Evolutionary conservation across 2,888 invertebrate genomes (phyloP).

Genomic region (Tillus elongatus): DNA sequence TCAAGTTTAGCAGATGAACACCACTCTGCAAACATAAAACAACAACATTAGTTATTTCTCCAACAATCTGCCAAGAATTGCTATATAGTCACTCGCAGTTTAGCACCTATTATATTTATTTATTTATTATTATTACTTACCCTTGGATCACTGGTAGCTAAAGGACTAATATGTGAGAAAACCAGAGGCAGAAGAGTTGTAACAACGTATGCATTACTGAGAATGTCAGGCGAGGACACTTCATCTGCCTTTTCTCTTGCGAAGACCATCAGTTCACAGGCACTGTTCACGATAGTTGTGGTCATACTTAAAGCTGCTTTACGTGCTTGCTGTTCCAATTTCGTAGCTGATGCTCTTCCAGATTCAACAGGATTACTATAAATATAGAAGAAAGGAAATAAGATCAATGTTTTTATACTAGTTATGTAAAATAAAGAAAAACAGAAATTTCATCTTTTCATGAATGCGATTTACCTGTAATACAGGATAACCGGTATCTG

Average conservation of each 20-base stretch:
- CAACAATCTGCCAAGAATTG: too few species aligned
- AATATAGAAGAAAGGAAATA: too few species aligned
- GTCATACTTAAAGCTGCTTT: slow-evolving; percentile 68
- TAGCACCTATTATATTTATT: neutral
- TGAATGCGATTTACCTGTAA: slow-evolving; percentile 69
- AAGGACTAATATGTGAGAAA: slow-evolving; percentile 75
- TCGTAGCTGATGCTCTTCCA: slow-evolving; percentile 34
- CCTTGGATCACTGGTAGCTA: slow-evolving; percentile 73
- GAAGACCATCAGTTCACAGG: slow-evolving; percentile 66
- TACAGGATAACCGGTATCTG: slow-evolving; percentile 92
- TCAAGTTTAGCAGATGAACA: slow-evolving; percentile 74
- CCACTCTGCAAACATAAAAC: slow-evolving; percentile 57
- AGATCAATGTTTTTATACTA: too few species aligned
- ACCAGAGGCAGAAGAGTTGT: slow-evolving; percentile 75
- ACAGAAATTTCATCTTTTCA: too few species aligned
- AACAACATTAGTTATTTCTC: too few species aligned
- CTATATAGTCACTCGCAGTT: too few species aligned
- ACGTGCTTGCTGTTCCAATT: slow-evolving; percentile 49
- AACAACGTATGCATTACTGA: slow-evolving; percentile 53
- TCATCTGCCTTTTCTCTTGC: slow-evolving; percentile 65
- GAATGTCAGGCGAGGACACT: slow-evolving; percentile 45
- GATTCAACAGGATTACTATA: slow-evolving; percentile 39
- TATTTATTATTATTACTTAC: slow-evolving; percentile 42
- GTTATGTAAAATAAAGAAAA: too few species aligned
- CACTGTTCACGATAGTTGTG: slow-evolving; percentile 65